A percentile compares a stretch with the other conserved stretches of the same genome.
Evolutionary conservation across 2,113 vertebrate genomes (phyloP).

Genomic region (Ardeotis arabs): DNA sequence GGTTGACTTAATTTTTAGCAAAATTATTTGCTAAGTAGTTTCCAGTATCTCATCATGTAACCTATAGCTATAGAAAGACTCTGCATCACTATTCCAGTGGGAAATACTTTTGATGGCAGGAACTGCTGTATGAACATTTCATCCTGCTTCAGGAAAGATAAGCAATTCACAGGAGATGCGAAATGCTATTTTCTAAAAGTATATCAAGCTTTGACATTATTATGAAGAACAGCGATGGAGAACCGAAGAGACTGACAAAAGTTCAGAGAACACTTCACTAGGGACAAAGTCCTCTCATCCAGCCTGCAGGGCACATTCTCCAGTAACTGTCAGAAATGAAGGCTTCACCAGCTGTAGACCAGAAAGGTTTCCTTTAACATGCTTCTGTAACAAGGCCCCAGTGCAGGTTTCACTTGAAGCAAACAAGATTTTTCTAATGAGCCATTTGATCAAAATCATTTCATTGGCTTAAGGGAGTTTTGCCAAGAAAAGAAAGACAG

Average conservation of each 20-base stretch:
- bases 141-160: constrained; percentile 62
- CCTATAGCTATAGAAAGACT: constrained; percentile 23
- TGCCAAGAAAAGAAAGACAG: not conserved
- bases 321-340: constrained; percentile 42
- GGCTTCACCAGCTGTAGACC: not conserved
- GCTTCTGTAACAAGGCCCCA: not conserved
- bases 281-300: constrained; percentile 23
- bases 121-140: constrained; percentile 37
- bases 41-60: not conserved
- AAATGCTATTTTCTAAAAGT: constrained; percentile 58
- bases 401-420: not conserved
- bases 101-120: constrained; percentile 55
- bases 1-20: constrained; percentile 41
- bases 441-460: not conserved
- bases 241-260: constrained; percentile 36
- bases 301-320: not conserved
- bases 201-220: constrained; percentile 46
- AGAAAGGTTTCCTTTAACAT: not conserved
- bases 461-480: not conserved
- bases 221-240: constrained; percentile 35
- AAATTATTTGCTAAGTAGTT: constrained; percentile 38
- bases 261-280: constrained; percentile 39
- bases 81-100: not conserved
- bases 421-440: constrained; percentile 6
- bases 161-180: constrained; percentile 33